Evolutionary conservation across 2,797 vertebrate species (phyloP).

Genomic region (Helarctos malayanus): DNA sequence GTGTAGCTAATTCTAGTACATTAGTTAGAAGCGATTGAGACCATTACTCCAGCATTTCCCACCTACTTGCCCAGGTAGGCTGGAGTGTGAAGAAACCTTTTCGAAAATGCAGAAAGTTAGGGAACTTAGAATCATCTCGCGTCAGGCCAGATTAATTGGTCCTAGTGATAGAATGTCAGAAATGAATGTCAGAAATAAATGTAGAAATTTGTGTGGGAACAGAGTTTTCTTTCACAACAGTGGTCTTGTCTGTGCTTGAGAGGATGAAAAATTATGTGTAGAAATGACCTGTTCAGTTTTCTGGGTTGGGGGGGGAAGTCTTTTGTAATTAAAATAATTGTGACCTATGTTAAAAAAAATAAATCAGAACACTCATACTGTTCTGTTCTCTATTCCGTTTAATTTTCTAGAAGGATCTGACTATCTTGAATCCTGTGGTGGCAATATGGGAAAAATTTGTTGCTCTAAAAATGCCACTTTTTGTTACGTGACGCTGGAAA

Average conservation of each 20-base stretch:
- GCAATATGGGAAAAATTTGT: neutral
- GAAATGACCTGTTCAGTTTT: neutral
- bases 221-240: neutral
- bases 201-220: neutral
- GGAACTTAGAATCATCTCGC: neutral
- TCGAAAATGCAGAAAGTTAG: neutral
- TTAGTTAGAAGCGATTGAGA: neutral
- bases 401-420: neutral
- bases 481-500: neutral
- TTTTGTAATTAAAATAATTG: slow-evolving; percentile 8
- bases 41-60: neutral
- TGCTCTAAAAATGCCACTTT: neutral
- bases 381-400: slow-evolving; percentile 38
- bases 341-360: neutral
- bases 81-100: neutral
- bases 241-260: neutral
- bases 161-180: neutral
- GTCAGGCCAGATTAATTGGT: neutral
- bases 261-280: neutral
- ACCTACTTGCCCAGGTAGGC: neutral
- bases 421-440: neutral
- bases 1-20: neutral
- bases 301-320: neutral
- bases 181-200: neutral
- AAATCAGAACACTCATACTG: neutral